Percentiles rank a stretch among this genome's conserved stretches.
Conservation (phyloP, 2,888 invertebrate genomes). For the Hypomecis atomaria region DNA sequence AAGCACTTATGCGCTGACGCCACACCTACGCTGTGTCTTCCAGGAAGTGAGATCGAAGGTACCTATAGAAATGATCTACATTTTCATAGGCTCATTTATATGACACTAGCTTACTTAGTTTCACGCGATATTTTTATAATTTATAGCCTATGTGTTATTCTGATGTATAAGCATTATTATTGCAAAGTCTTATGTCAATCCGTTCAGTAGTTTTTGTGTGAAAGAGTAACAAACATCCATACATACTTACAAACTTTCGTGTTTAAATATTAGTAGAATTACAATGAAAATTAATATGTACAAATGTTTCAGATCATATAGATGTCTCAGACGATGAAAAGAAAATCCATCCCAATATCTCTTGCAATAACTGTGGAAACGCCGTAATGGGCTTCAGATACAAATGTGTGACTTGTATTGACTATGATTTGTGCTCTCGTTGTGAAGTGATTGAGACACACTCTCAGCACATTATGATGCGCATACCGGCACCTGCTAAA, state of each 20-base stretch:
- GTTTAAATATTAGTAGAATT: no score
- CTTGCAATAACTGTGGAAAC: conserved; percentile 90
- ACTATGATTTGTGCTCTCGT: conserved; percentile 91
- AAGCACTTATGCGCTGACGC: conserved; percentile 67
- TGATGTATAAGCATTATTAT: no score
- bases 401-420: conserved; percentile 91
- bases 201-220: no score
- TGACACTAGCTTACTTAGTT: no score
- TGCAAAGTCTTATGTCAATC: no score
- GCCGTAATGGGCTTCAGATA: conserved; percentile 90
- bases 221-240: no score
- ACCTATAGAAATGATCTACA: conserved; percentile 6
- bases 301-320: conserved; percentile 25
- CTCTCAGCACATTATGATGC: conserved; percentile 90
- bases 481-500: conserved; percentile 83
- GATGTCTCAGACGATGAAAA: conserved; percentile 47
- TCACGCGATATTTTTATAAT: no score
- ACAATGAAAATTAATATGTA: neutral
- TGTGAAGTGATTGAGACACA: conserved; percentile 90
- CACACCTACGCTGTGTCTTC: conserved; percentile 63
- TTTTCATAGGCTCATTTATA: no score
- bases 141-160: no score
- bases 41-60: conserved; percentile 59
- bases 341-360: conserved; percentile 78
- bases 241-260: no score